Evolutionary conservation across 2,113 vertebrate species (phyloP).

Genomic region (Nerophis ophidion): DNA sequence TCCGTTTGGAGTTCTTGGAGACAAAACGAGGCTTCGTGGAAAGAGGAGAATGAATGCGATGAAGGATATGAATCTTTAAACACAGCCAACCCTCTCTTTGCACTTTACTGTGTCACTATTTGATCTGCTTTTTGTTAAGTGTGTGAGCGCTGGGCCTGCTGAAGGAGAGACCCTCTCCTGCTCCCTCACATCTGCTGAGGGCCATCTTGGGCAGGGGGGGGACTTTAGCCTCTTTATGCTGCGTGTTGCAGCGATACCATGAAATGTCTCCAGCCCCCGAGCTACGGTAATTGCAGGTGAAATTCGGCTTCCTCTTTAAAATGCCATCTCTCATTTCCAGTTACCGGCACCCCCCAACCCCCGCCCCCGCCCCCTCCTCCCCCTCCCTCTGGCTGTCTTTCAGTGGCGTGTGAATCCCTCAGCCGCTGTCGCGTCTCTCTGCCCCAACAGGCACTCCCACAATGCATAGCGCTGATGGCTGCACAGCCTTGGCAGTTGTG

Average conservation of each 20-base stretch:
- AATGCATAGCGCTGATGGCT: slow-evolving; percentile 69
- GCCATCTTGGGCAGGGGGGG: slow-evolving; percentile 50
- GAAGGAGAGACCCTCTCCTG: slow-evolving; percentile 58
- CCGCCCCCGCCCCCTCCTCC: slow-evolving; percentile 11
- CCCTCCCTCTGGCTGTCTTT: slow-evolving; percentile 65
- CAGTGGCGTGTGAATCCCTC: slow-evolving; percentile 71
- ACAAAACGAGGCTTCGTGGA: slow-evolving; percentile 32
- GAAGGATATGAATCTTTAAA: slow-evolving; percentile 62
- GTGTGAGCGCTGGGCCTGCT: slow-evolving; percentile 56
- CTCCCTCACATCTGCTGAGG: slow-evolving; percentile 62
- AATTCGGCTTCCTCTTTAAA: slow-evolving; percentile 75
- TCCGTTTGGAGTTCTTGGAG: slow-evolving; percentile 51
- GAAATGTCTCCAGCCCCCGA: slow-evolving; percentile 69
- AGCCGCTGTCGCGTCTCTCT: slow-evolving; percentile 65
- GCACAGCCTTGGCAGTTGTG: slow-evolving; percentile 65
- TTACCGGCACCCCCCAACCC: slow-evolving; percentile 36
- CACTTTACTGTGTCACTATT: slow-evolving; percentile 43
- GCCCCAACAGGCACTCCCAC: slow-evolving; percentile 71
- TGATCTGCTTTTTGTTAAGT: slow-evolving; percentile 56
- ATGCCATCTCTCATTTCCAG: slow-evolving; percentile 74
- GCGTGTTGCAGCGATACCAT: slow-evolving; percentile 55
- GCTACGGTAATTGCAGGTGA: slow-evolving; percentile 74
- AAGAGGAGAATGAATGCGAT: slow-evolving; percentile 45
- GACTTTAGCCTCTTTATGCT: slow-evolving; percentile 44
- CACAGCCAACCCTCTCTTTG: slow-evolving; percentile 35